A percentile compares a stretch with the other conserved stretches of the same genome.
These are phyloP conservation scores for Cottus gobio DNA, from an alignment of 2,113 vertebrate genomes.

Conservation along the genomic window DNA sequence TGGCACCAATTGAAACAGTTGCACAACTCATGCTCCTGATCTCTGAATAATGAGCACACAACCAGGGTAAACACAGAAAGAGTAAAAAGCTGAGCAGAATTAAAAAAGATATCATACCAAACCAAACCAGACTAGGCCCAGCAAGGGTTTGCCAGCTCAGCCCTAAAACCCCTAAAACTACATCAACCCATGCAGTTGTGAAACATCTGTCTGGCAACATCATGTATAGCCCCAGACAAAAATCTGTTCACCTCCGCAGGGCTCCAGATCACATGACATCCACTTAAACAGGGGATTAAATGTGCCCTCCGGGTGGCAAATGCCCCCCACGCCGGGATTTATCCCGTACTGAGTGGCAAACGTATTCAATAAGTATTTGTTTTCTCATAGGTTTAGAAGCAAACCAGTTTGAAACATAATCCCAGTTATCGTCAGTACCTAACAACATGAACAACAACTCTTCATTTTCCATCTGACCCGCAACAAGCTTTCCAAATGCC, in stretches of 20 bases:
- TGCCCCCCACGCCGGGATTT: constrained; percentile 35
- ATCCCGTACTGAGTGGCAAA: constrained; percentile 13
- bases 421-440: constrained; percentile 5
- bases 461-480: constrained; percentile 22
- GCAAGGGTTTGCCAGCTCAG: constrained; percentile 2
- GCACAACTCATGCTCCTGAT: background rate
- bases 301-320: constrained; percentile 30
- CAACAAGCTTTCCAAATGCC: constrained; percentile 15
- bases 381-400: constrained; percentile 22
- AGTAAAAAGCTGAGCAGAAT: background rate
- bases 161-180: constrained; percentile 31
- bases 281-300: constrained; percentile 66
- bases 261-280: constrained; percentile 57
- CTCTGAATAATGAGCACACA: background rate
- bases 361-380: constrained; percentile 33
- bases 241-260: constrained; percentile 70
- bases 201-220: constrained; percentile 62
- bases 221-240: constrained; percentile 46
- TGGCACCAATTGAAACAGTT: background rate
- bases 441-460: constrained; percentile 5
- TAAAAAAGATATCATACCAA: background rate
- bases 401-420: constrained; percentile 42
- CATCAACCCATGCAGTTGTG: constrained; percentile 18
- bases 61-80: background rate
- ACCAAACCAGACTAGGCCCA: background rate